phyloP scores from a whole-genome alignment of 2,888 invertebrate genomes.

The Drosophila anomelani region DNA sequence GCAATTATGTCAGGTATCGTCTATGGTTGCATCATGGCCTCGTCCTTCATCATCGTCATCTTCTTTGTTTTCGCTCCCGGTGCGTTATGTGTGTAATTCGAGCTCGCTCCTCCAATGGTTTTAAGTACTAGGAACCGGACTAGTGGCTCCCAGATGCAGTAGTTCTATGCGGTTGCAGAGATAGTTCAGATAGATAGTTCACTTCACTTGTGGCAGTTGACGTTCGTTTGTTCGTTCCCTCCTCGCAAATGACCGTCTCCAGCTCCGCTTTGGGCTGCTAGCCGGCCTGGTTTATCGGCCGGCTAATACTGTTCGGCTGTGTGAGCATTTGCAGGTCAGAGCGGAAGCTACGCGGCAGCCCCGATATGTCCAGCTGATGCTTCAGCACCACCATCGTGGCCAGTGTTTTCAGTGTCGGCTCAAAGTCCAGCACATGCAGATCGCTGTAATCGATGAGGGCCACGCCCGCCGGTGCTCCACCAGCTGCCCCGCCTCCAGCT shows the following conservation, averaged over 20 bases:
- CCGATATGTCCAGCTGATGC: constrained; percentile 87
- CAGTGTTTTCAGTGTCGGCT: constrained; percentile 90
- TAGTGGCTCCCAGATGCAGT: constrained; percentile 24
- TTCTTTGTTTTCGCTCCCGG: background rate
- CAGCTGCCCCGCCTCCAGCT: background rate
- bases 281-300: constrained; percentile 85
- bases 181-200: background rate
- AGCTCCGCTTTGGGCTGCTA: constrained; percentile 52
- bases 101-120: constrained; percentile 24
- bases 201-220: constrained; percentile 21
- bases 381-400: constrained; percentile 89
- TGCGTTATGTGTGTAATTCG: constrained; percentile 11
- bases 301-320: constrained; percentile 89
- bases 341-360: constrained; percentile 86
- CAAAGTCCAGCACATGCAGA: constrained; percentile 92
- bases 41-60: background rate
- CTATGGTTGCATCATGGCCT: background rate
- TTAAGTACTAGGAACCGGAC: constrained; percentile 22
- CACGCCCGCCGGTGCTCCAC: constrained; percentile 21
- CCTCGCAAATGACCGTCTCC: background rate
- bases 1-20: background rate
- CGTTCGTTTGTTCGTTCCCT: background rate
- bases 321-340: constrained; percentile 88
- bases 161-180: background rate
- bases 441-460: constrained; percentile 92